Evolutionary conservation across 2,113 vertebrate species (phyloP), one percentile per base, ranked within the genome.

Genomic region (Thamnophis sirtalis): DNA sequence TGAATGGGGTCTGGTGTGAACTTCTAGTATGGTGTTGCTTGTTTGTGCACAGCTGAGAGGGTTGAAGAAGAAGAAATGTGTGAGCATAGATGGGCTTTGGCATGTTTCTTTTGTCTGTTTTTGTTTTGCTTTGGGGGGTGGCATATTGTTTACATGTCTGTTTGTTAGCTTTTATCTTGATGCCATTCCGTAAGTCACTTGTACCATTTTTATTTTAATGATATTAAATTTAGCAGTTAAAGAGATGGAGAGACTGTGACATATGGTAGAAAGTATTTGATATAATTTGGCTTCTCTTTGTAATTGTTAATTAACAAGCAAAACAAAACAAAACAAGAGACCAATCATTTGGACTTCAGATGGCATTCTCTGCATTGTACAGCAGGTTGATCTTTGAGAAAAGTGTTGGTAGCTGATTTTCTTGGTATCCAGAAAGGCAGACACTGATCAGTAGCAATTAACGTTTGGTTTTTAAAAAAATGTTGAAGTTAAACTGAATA

Each of bases 181-280:
- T 91, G 85, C 86, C 19, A 51, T 55, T 89, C 28, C 53, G 49
- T 55, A 91, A 89, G 85, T 48, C 73, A 55, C 33, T 89, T 28
- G 63, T 85, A 89, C 33, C 38, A 7, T 38, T 50, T 88, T 68
- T 91, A 89, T 91, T 89, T 92, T 91, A 91, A 91, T 84, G 51
- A 13, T 49, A 91, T 85, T 89, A 93, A 91, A 91, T 89, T 56
- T 91, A 54, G 90, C 87, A 85, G 9, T 55, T 93, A 55, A 91
- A 53, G 50, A 91, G 50, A 19, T 24, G 33, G 87, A 55, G 58
- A 87, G 43, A 48, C 53, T 56, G 54, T 85, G 73, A 60, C 87
- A 88, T 60, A 84, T 58, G 86, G 68, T 91, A 26, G 49, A 84
- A 63, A 63, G 55, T 33, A 48, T 55, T 91, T 85, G 88, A 49